These are phyloP conservation scores for Diorhabda sublineata DNA, from an alignment of 1,140 invertebrate genomes.

Conservation along the genomic window DNA sequence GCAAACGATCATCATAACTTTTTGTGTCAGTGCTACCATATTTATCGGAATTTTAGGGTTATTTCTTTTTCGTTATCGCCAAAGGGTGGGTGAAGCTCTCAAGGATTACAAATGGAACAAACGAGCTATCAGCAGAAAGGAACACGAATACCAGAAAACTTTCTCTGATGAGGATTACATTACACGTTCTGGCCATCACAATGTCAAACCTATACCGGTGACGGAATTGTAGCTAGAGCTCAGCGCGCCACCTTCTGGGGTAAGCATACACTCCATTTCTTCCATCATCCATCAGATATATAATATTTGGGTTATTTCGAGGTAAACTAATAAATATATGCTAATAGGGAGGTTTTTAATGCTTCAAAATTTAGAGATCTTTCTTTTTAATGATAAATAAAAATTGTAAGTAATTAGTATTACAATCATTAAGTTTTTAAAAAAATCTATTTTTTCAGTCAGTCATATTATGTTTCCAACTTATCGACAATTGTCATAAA, in stretches of 20 bases:
- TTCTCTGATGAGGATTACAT: constrained; percentile 81
- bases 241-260: constrained; percentile 69
- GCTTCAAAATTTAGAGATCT: too few species aligned
- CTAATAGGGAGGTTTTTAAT: too few species aligned
- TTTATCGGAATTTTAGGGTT: constrained; percentile 64
- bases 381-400: too few species aligned
- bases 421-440: too few species aligned
- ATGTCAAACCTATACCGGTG: constrained; percentile 72
- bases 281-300: too few species aligned
- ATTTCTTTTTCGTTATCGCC: constrained; percentile 72
- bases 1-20: constrained; percentile 71
- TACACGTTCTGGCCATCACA: constrained; percentile 59
- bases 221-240: constrained; percentile 92
- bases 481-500: too few species aligned
- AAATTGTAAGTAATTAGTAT: too few species aligned
- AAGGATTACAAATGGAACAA: constrained; percentile 82
- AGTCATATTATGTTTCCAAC: too few species aligned
- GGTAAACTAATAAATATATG: too few species aligned
- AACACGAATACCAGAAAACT: constrained; percentile 84
- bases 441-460: too few species aligned
- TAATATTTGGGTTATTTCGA: too few species aligned
- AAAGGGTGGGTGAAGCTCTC: constrained; percentile 70
- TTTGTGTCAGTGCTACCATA: constrained; percentile 65
- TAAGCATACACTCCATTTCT: constrained; percentile 28
- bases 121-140: constrained; percentile 69